These are phyloP conservation scores for Hystrix cristata DNA, from an alignment of 2,113 vertebrate genomes.

Conservation along the genomic window DNA sequence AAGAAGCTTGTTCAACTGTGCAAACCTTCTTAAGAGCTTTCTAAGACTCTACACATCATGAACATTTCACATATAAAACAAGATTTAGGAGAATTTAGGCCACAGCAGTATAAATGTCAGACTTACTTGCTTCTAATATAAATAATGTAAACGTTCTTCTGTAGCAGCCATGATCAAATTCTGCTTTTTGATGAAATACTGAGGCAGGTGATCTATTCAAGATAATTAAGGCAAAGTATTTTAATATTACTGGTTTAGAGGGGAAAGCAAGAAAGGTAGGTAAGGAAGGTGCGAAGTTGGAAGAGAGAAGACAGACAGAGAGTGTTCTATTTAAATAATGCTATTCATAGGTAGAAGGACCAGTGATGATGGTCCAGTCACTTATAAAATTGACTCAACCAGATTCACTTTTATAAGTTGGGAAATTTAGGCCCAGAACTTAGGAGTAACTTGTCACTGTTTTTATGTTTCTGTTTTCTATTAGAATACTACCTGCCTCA, in stretches of 20 bases:
- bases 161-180: constrained; percentile 42
- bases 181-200: constrained; percentile 63
- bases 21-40: constrained; percentile 79
- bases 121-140: constrained; percentile 74
- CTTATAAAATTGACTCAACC: not conserved
- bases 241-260: constrained; percentile 61
- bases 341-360: not conserved
- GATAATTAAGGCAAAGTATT: constrained; percentile 61
- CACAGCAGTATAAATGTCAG: constrained; percentile 79
- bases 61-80: constrained; percentile 72
- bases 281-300: not conserved
- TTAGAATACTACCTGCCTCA: not conserved
- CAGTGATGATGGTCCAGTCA: not conserved
- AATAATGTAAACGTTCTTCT: constrained; percentile 68
- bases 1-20: constrained; percentile 68
- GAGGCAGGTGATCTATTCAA: constrained; percentile 53
- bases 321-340: constrained; percentile 4
- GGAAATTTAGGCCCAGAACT: not conserved
- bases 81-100: constrained; percentile 78
- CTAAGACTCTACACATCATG: constrained; percentile 62
- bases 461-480: not conserved
- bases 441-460: not conserved
- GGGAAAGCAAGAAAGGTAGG: not conserved
- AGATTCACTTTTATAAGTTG: not conserved
- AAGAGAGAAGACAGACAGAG: not conserved